Evolutionary conservation across 2,888 invertebrate genomes (phyloP), one percentile per base, ranked within the genome.

Genomic region (Drosophila nr. fundita): DNA sequence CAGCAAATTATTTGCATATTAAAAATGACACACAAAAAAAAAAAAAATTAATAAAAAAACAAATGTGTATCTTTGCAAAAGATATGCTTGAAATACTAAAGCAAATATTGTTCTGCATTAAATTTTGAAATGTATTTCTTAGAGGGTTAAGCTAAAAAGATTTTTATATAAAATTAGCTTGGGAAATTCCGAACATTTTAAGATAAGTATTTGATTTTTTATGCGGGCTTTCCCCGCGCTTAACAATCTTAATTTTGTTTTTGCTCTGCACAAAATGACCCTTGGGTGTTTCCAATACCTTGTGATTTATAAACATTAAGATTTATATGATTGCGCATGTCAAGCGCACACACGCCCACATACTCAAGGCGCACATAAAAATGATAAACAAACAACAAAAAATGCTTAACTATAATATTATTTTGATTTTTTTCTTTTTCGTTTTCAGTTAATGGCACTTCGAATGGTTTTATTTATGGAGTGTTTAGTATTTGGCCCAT

Each of bases 381-480:
- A 79, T 79, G 78, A 87, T 87, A 81, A 89, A 49, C 61, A 80
- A 77, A 76, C 27, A 54, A 27, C 54, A 54, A 27, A 89, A 85
- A 90, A 82, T 74, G 67, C 63, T 54, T 42, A 65, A 76, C 60
- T 58, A 57, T 49, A 81, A 79, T 78, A 86, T 85, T 80, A 78
- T 82, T 76, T 60, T 48, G 61, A 55, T 49, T 48, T n/a, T 76
- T 77, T 82, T 76, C 57, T 50, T 61, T 45, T 49, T 38, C 36
- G 36, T 54, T 50, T 42, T 34, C 38, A 83, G 34, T 83, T 83
- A 82, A 81, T 82, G 83, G 79, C 74, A 68, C 76, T 64, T 74
- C 75, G 82, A 85, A 85, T 85, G 83, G 83, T 82, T 82, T 88
- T 90, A 80, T 89, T 91, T 91, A 91, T 91, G 87, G 89, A 89